Base-by-base conservation (phyloP, 1,140 invertebrate species). In the Sycophila sp. region DNA sequence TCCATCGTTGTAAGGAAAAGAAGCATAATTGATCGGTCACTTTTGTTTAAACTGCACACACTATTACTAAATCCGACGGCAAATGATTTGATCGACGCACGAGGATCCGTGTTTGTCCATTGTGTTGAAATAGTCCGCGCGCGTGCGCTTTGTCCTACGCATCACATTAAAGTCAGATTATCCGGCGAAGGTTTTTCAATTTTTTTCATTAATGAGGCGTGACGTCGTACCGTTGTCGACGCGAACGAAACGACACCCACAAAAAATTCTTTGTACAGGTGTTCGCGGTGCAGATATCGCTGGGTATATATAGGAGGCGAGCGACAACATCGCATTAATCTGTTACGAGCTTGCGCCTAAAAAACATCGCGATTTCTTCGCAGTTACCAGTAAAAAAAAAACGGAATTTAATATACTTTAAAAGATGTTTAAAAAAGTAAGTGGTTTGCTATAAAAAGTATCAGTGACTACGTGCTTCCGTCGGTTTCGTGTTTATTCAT, bases 191-290 rank as follows among this genome's bases (percentile, higher is more conserved):
- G 40, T 47, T 47, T 47, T 47, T 47, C n/a, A n/a, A n/a, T n/a
- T n/a, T n/a, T n/a, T n/a, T n/a, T n/a, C n/a, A n/a, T 32, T 51
- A 53, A 49, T 38, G 5, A 38, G 17, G 6, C 47, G 22, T 22
- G n/a, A 38, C 19, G 10, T 24, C 32, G 19, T 2, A 64, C 11
- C 2, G 17, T 68, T 68, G 59, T 59, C 42, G n/a, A 7, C n/a
- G n/a, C n/a, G 40, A 19, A n/a, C 8, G 24, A 67, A 17, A 30
- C 22, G 34, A 51, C 17, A 42, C 34, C 47, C 28, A 69, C 45
- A 5, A 55, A 60, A 69, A 15, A 13, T 40, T 69, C 53, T 69
- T 69, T 69, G 22, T 1, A 42, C 67, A 62, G n/a, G 34, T 69
- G 58, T 8, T 42, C 22, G 4, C 32, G 15, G 53, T 36, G 36